Evolutionary conservation across 2,888 invertebrate species (phyloP).

Genomic region (Eucera pruinosa): DNA sequence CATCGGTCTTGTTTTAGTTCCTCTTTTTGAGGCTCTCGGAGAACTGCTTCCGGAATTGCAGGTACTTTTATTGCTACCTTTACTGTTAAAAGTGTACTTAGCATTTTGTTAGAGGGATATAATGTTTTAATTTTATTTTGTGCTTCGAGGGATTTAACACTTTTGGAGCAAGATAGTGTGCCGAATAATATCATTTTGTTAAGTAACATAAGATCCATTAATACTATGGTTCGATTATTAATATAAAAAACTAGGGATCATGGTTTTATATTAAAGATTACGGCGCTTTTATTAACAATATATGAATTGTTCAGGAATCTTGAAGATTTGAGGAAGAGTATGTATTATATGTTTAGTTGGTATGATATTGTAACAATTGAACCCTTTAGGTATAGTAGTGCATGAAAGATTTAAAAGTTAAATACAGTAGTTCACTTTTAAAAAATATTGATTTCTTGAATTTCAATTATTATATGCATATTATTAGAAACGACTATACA

Average conservation of each 20-base stretch:
- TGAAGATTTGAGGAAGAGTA: background rate
- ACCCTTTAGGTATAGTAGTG: background rate
- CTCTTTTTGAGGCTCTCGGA: constrained; percentile 91
- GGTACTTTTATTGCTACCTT: constrained; percentile 81
- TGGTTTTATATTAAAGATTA: too few species aligned
- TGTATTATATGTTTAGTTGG: background rate
- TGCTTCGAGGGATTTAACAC: background rate
- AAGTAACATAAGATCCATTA: background rate
- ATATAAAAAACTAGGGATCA: too few species aligned
- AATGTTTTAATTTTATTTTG: background rate
- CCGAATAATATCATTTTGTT: background rate
- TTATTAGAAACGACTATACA: too few species aligned
- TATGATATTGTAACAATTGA: background rate
- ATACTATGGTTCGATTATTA: background rate
- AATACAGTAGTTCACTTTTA: background rate
- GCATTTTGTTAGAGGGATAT: background rate
- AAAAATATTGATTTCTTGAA: background rate
- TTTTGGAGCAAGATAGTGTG: background rate
- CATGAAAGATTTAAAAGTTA: background rate
- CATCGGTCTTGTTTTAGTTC: constrained; percentile 92
- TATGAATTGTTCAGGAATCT: background rate
- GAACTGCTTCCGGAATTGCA: constrained; percentile 90
- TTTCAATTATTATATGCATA: too few species aligned
- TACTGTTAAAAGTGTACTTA: background rate
- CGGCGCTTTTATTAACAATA: too few species aligned